These are phyloP conservation scores for Prosopocoilus inquinatus DNA, from an alignment of 2,888 invertebrate species.

Conservation along the genomic window DNA sequence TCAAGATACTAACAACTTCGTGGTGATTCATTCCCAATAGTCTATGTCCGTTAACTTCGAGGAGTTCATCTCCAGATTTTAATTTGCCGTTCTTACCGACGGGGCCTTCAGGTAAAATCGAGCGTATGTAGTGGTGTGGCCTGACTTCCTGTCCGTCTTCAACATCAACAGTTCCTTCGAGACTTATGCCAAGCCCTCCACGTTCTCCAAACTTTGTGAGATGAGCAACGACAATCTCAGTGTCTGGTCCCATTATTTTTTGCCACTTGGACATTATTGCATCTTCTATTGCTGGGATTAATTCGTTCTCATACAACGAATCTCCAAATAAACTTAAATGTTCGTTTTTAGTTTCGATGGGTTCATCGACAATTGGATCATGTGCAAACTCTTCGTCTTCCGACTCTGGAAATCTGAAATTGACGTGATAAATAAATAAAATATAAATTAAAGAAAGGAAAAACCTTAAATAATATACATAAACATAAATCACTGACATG, in stretches of 20 bases:
- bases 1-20: slow-evolving; percentile 90
- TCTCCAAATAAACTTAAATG: slow-evolving; percentile 39
- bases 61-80: slow-evolving; percentile 90
- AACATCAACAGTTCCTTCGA: slow-evolving; percentile 98
- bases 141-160: slow-evolving; percentile 94
- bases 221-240: slow-evolving; percentile 78
- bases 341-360: slow-evolving; percentile 43
- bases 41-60: slow-evolving; percentile 89
- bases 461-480: slow-evolving; percentile 22
- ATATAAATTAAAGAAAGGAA: slow-evolving; percentile 14
- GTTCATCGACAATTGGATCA: slow-evolving; percentile 36
- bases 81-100: slow-evolving; percentile 89
- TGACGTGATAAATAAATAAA: slow-evolving; percentile 42
- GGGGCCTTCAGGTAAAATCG: slow-evolving; percentile 95
- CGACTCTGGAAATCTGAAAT: slow-evolving; percentile 50
- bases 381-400: slow-evolving; percentile 43
- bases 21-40: slow-evolving; percentile 90
- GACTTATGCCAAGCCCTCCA: slow-evolving; percentile 93
- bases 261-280: slow-evolving; percentile 81
- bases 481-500: slow-evolving; percentile 5
- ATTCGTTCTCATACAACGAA: slow-evolving; percentile 29
- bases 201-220: slow-evolving; percentile 83
- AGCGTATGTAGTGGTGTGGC: slow-evolving; percentile 98
- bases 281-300: slow-evolving; percentile 73
- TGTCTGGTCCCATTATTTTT: slow-evolving; percentile 74